Evolutionary conservation across 30 jellyfish, hydroid and myxozoan species (phyloP), one percentile per base, ranked within the genome.

Genomic region (Aurelia sp.): DNA sequence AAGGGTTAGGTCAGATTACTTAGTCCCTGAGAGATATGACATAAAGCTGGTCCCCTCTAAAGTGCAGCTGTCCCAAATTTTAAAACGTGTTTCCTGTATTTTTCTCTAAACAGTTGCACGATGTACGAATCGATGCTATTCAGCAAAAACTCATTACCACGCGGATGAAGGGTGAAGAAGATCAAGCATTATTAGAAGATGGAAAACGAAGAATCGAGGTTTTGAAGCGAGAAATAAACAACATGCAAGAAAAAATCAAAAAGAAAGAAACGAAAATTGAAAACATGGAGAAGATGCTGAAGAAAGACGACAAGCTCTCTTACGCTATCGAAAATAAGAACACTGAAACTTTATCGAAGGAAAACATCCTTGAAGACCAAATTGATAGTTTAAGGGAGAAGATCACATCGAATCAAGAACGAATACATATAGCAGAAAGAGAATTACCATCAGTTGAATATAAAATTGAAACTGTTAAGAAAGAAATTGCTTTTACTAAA

Each of bases 401-500:
- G 62, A 82, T 82, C 44, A 35, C 40, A 22, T 10, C n/a, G 7
- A 44, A 61, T 44, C 40, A 69, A 41, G 68, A 70, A 4, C 65
- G 85, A 3, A 70, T 82, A 8, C 61, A 82, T 16, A 2, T 60
- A 3, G 85, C 83, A 57, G 91, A 82, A 60, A 74, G 85, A 17
- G 35, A 44, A 17, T 50, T 82, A 22, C 91, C 91, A 15, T 71
- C 85, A 13, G 30, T 82, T 77, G 33, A 59, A 21, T 74, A 69
- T 44, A 76, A 62, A 70, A 82, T 82, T 15, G 86, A 82, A 13
- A 11, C 66, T 16, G 51, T 47, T 3, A 68, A 82, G 21, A 51
- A 60, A 19, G 91, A 82, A 37, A 82, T 66, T 13, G 19, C 30
- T 16, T 35, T 16, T 2, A 59, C 33, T 51, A 71, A 61, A 40